Evolutionary conservation across 92 coral and sea anemone genomes (phyloP), one percentile per base, ranked within the genome.

Genomic region (Porites rus): DNA sequence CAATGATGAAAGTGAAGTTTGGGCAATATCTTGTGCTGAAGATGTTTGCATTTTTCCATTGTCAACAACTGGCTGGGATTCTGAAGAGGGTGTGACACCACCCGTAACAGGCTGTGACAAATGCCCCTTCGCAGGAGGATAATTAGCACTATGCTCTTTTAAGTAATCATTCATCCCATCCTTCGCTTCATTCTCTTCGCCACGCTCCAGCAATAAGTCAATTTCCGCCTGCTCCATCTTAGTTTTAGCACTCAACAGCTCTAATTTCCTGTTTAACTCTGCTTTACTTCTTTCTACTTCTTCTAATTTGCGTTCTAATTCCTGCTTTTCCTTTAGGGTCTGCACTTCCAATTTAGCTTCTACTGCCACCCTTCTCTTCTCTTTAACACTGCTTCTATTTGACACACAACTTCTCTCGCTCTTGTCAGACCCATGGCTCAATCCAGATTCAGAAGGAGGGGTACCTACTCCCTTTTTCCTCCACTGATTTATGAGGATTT

Each of bases 331-430:
- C 70, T 88, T 80, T 4, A 91, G 92, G 38, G 92, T 43, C 16
- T 88, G 83, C 71, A 88, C 81, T 62, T 84, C 85, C 70, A 92
- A 65, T 82, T 77, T 92, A 6, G 92, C 86, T 63, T 85, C 92
- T 72, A 81, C 92, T 17, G 83, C 56, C 14, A 81, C 56, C 69
- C 80, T 86, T 54, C 52, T 79, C 58, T 63, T 89, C 58, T 92
- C 91, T 12, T 54, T 78, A 51, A 90, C 81, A 60, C 91, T 87
- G 61, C 85, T 82, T 65, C 84, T 79, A 82, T 81, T 86, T 68
- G 92, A 84, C n/a, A 63, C 64, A 65, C 65, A 52, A 78, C 89
- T 91, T 53, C 72, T 85, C 51, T 18, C 76, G 46, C 81, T 84
- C 77, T 73, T 87, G 51, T 63, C 76, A 74, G 91, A 86, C 38